Evolutionary conservation across 2,113 vertebrate genomes (phyloP).

Genomic region (pig (Sus scrofa)): DNA sequence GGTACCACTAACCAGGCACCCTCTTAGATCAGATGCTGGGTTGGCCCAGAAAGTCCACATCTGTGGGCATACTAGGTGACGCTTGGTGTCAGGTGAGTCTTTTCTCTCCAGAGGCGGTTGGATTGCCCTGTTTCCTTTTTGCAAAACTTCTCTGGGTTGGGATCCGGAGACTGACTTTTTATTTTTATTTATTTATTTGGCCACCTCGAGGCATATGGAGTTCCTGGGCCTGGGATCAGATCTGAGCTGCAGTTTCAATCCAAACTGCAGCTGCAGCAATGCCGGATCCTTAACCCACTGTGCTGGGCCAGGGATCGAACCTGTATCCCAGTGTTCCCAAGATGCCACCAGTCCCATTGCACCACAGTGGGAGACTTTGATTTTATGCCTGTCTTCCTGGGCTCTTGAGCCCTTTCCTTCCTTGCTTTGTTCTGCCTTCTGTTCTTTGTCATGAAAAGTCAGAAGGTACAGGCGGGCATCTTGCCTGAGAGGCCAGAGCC

Average conservation of each 20-base stretch:
- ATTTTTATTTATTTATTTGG: no score
- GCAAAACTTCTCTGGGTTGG: not conserved
- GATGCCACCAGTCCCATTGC: no score
- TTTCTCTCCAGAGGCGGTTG: no score
- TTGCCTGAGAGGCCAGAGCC: not conserved
- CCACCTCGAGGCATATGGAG: no score
- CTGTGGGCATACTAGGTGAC: not conserved
- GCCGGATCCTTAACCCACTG: no score
- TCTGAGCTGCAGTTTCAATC: no score
- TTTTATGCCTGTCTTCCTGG: not conserved
- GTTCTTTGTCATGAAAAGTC: not conserved
- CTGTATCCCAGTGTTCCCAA: no score
- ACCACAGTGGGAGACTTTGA: not conserved
- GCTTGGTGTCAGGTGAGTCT: not conserved
- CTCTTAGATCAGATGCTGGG: not conserved
- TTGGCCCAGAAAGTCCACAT: not conserved
- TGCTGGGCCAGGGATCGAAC: no score
- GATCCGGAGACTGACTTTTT: no score
- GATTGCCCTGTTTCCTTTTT: not conserved
- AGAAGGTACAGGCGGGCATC: not conserved
- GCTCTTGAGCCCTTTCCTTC: not conserved
- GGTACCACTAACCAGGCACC: not conserved
- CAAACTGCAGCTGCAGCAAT: no score
- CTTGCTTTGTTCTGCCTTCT: fast-evolving
- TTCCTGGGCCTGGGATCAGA: no score